Conservation (phyloP, 2,113 vertebrate genomes). For the Rhinichthys klamathensis region DNA sequence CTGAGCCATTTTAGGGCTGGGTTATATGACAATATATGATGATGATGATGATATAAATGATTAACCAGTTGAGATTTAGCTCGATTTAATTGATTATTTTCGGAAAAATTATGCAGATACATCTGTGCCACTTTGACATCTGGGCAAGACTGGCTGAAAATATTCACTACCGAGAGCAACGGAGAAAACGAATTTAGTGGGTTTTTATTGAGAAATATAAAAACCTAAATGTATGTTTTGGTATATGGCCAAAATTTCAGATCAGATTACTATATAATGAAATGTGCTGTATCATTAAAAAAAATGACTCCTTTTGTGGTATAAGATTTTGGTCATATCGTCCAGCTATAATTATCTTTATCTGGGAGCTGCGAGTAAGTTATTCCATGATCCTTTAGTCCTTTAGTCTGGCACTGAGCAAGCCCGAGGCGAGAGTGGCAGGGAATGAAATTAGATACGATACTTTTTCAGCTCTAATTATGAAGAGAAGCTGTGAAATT, state of each 20-base stretch:
- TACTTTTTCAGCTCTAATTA: background rate
- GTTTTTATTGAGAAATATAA: background rate
- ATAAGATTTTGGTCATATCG: background rate
- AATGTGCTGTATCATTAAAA: background rate
- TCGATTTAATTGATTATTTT: no score
- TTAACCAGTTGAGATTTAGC: background rate
- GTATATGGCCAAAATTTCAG: background rate
- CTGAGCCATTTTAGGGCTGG: background rate
- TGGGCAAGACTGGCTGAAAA: no score
- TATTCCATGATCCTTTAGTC: background rate
- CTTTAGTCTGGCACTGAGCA: background rate
- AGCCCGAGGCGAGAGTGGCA: background rate
- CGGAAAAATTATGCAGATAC: no score
- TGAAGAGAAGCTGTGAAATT: background rate
- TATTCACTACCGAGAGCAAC: background rate
- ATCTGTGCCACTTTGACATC: no score
- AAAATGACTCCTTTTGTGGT: background rate
- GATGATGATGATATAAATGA: background rate
- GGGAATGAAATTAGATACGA: background rate
- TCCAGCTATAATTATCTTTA: background rate
- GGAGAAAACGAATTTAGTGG: background rate
- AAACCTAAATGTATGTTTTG: background rate
- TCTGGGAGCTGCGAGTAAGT: background rate
- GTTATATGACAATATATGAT: background rate
- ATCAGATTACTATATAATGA: background rate